Conservation (phyloP, 2,888 invertebrate genomes). For the Drosophila heteroneura region DNA sequence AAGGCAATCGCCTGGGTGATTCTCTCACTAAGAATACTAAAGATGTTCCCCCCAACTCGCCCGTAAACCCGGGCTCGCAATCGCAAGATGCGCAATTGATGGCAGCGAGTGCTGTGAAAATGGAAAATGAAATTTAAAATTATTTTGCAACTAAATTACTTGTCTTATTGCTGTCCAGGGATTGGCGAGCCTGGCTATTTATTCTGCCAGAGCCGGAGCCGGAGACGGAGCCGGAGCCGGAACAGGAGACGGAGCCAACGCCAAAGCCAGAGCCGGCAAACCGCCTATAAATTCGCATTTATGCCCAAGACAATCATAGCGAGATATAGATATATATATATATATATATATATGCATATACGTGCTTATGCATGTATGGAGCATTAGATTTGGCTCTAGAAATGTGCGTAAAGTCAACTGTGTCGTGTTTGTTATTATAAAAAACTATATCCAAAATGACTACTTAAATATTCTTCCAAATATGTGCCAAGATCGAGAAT, state of each 20-base stretch:
- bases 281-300: conserved; percentile 76
- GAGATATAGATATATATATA: conserved; percentile 23
- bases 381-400: conserved; percentile 4
- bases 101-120: conserved; percentile 65
- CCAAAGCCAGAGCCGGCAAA: conserved; percentile 40
- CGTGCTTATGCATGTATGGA: not conserved
- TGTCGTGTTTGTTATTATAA: not conserved
- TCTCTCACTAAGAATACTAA: not conserved
- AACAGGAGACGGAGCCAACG: conserved; percentile 11
- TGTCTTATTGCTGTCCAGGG: conserved; percentile 79
- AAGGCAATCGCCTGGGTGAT: conserved; percentile 53
- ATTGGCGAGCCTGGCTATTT: conserved; percentile 68
- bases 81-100: conserved; percentile 56
- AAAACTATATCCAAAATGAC: not conserved
- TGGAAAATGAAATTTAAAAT: conserved; percentile 79
- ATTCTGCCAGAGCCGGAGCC: conserved; percentile 48
- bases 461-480: not conserved
- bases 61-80: not conserved
- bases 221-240: not conserved
- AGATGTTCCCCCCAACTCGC: not conserved
- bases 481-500: not conserved
- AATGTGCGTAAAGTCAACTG: not conserved
- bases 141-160: conserved; percentile 79
- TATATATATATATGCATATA: not conserved
- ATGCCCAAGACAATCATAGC: conserved; percentile 76